These are phyloP conservation scores for Python bivittatus DNA, from an alignment of 2,113 vertebrate species.

Conservation along the genomic window DNA sequence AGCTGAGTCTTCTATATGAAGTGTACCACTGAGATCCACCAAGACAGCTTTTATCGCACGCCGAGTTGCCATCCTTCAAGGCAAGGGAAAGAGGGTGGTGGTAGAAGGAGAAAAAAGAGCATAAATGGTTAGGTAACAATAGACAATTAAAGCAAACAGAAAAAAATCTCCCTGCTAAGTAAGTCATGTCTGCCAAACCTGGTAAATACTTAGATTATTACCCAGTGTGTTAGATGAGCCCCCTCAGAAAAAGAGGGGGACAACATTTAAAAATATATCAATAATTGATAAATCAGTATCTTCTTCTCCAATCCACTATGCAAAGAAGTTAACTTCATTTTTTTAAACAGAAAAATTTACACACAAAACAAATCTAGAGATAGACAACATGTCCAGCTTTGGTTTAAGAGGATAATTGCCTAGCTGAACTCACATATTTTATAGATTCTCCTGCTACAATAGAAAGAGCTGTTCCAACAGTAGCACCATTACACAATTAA, in stretches of 20 bases:
- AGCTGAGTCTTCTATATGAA: constrained; percentile 91
- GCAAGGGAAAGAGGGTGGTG: constrained; percentile 41
- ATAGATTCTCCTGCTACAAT: not conserved
- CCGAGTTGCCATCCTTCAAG: constrained; percentile 81
- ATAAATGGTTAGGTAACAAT: constrained; percentile 66
- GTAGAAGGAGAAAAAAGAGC: constrained; percentile 44
- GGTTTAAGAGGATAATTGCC: not conserved
- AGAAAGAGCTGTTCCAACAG: not conserved
- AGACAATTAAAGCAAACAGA: constrained; percentile 53
- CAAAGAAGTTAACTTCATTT: constrained; percentile 35
- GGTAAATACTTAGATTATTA: constrained; percentile 23
- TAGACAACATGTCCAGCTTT: not conserved
- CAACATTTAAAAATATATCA: constrained; percentile 26
- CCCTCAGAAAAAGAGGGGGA: constrained; percentile 31
- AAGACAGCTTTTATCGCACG: constrained; percentile 87
- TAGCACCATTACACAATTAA: fast-evolving
- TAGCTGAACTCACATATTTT: not conserved
- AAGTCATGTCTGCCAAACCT: constrained; percentile 40
- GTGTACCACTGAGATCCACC: constrained; percentile 94
- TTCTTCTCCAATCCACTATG: constrained; percentile 16
- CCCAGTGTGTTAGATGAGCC: constrained; percentile 28
- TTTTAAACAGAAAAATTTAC: not conserved
- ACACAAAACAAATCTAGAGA: not conserved
- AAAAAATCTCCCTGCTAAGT: constrained; percentile 55
- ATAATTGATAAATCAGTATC: constrained; percentile 29